Evolutionary conservation across 2,797 vertebrate species (phyloP).

Genomic region (Stomatorhinus walkeri): DNA sequence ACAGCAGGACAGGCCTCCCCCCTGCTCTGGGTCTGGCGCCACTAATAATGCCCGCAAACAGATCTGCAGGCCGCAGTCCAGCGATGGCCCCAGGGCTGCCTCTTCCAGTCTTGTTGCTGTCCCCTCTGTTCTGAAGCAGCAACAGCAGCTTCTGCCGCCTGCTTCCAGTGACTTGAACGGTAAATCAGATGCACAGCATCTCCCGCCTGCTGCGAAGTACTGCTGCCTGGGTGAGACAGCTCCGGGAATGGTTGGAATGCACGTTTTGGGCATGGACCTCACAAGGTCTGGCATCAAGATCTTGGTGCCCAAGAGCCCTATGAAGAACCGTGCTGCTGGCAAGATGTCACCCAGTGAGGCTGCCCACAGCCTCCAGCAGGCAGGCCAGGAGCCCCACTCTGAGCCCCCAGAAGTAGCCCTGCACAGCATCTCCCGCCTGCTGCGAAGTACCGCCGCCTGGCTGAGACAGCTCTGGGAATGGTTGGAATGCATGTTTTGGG

Average conservation of each 20-base stretch:
- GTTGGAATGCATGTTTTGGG: constrained; percentile 44
- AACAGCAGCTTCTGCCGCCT: constrained; percentile 18
- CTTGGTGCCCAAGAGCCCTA: constrained; percentile 90
- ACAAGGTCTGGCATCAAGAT: constrained; percentile 92
- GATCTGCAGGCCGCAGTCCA: constrained; percentile 59
- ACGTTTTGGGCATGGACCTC: constrained; percentile 72
- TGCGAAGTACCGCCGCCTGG: constrained; percentile 64
- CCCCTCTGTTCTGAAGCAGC: not conserved
- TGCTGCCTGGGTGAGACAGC: constrained; percentile 47
- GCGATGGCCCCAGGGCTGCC: not conserved
- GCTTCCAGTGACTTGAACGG: constrained; percentile 45
- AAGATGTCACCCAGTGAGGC: constrained; percentile 82
- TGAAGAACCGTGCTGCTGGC: constrained; percentile 72
- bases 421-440: constrained; percentile 52
- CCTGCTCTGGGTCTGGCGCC: constrained; percentile 66
- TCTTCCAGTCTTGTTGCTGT: constrained; percentile 1
- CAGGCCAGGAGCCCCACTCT: constrained; percentile 75
- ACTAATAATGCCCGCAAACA: constrained; percentile 69
- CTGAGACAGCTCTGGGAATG: constrained; percentile 10
- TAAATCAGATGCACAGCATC: constrained; percentile 50
- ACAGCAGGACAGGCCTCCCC: constrained; percentile 60
- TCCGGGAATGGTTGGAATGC: constrained; percentile 27
- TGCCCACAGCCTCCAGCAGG: constrained; percentile 74
- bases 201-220: constrained; percentile 60
- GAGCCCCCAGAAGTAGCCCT: constrained; percentile 83